Evolutionary conservation across 2,888 invertebrate species (phyloP), one percentile per base, ranked within the genome.

Genomic region (Didymodactylos carnosus): DNA sequence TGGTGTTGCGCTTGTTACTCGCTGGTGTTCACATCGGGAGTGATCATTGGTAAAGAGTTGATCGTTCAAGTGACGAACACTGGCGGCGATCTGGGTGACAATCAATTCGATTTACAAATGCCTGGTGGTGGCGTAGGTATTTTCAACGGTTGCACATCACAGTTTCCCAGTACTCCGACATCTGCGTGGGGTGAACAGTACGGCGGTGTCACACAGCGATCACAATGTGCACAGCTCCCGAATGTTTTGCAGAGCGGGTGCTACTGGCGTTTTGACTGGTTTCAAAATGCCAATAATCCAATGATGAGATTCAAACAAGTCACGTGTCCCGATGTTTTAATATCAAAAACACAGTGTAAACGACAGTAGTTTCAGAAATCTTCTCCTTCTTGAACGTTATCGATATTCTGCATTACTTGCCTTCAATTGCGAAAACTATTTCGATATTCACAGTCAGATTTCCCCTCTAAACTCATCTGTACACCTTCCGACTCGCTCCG

Each of bases 21-120:
- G 19, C 51, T 76, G 11, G 29, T 39, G 19, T 76, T 76, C 39
- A 76, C 73, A n/a, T 25, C 39, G 10, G 75, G 75, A 8, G 40
- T 71, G 16, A 39, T 75, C 19, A 23, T 16, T 40, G 75, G 75
- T 25, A 76, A 76, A 39, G 46, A 43, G 39, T 19, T 76, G 39
- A 70, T 77, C 10, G 76, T 76, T 16, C 76, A 76, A 70, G 76
- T 76, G 43, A 76, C 76, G 16, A 76, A 76, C 62, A 76, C 76
- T 19, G 76, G 76, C 19, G 69, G 75, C 25, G 76, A 76, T 75
- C 39, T 76, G 1, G 72, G 70, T 16, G 43, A 76, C 4, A 76
- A 76, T 51, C 76, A 76, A n/a, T 76, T 76, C 39, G 76, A 76
- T 62, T 7, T 76, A 14, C 76, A 76, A 74, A 76, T 76, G 39